These are phyloP conservation scores for Azemiops feae DNA, from an alignment of 2,113 vertebrate genomes.

Conservation along the genomic window DNA sequence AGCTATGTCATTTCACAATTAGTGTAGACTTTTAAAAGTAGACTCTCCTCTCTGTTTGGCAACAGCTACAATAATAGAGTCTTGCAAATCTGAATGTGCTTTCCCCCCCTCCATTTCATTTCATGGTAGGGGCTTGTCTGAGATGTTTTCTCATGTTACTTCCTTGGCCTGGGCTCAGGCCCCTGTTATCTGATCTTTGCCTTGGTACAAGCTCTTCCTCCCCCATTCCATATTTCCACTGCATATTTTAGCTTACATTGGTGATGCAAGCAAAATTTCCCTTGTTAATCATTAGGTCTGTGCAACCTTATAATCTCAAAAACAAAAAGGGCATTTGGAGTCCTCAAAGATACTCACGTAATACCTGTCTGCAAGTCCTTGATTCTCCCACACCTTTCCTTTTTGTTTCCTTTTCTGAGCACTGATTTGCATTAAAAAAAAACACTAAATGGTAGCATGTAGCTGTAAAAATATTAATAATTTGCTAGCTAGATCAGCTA, in stretches of 20 bases:
- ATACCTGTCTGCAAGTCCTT: background rate
- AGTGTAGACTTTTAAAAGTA: background rate
- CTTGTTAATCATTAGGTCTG: background rate
- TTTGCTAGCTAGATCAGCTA: conserved; percentile 35
- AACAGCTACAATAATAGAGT: background rate
- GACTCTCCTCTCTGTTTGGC: background rate
- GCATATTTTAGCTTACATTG: background rate
- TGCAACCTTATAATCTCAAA: background rate
- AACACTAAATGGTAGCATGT: conserved; percentile 32
- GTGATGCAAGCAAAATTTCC: background rate
- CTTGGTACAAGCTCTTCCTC: background rate
- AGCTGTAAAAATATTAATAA: conserved; percentile 31
- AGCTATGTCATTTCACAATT: background rate
- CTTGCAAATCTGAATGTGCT: background rate
- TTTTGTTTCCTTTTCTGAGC: background rate
- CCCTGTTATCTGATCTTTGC: background rate
- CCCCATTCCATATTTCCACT: background rate
- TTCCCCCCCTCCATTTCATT: background rate
- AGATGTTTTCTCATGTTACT: background rate
- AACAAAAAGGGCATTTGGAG: background rate
- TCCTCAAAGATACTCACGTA: background rate
- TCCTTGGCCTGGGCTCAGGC: background rate
- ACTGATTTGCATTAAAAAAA: conserved; percentile 8
- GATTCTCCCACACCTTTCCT: background rate
- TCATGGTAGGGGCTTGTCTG: background rate